Evolutionary conservation across 2,888 invertebrate genomes (phyloP).

Genomic region (Syrista parreyssii): DNA sequence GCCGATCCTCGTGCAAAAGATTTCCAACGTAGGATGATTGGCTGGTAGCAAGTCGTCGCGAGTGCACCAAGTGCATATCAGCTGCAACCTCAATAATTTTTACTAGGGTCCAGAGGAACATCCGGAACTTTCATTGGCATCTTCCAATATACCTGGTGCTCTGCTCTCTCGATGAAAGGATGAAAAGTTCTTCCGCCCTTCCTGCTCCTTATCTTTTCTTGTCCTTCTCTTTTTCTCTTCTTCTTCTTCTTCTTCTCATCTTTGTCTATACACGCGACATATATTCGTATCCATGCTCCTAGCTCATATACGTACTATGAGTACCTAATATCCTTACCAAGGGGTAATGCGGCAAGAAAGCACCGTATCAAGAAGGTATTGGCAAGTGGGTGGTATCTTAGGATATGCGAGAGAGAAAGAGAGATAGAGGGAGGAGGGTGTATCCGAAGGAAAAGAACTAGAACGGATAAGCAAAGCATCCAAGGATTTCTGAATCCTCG

Average conservation of each 20-base stretch:
- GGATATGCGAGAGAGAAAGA: not conserved
- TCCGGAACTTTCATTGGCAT: too few relatives aligned
- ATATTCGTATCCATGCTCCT: not conserved
- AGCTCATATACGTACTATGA: not conserved
- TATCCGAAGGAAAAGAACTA: not conserved
- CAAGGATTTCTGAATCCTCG: not conserved
- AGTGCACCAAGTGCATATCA: too few relatives aligned
- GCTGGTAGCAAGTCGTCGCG: too few relatives aligned
- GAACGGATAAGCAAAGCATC: not conserved
- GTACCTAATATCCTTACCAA: not conserved
- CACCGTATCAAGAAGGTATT: not conserved
- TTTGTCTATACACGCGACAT: not conserved
- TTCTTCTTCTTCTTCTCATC: too few relatives aligned
- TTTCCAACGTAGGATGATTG: too few relatives aligned
- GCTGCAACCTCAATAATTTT: too few relatives aligned
- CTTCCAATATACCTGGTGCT: too few relatives aligned
- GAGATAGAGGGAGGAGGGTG: too few relatives aligned
- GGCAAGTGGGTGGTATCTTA: not conserved
- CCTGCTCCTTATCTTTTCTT: conserved; percentile 15
- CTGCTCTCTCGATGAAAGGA: not conserved
- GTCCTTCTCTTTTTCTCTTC: conserved; percentile 17
- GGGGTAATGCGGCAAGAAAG: not conserved
- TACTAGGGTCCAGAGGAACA: too few relatives aligned
- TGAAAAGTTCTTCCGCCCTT: too few relatives aligned
- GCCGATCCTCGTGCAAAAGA: too few relatives aligned